A percentile compares a stretch with the other conserved stretches of the same genome.
These are phyloP conservation scores for Trissolcus basalis DNA, from an alignment of 1,140 invertebrate genomes.

Conservation along the genomic window DNA sequence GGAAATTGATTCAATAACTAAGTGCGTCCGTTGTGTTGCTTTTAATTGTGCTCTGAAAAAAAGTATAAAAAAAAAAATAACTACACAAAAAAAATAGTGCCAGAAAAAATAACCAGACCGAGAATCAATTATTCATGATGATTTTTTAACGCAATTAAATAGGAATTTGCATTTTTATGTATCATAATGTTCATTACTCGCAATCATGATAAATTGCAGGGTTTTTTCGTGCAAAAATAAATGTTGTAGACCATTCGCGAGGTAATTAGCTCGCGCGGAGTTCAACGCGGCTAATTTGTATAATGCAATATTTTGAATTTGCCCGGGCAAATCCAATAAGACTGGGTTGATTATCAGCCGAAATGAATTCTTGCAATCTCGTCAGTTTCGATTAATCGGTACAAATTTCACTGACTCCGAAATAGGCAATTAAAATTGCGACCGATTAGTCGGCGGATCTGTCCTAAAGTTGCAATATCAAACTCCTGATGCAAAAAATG, in stretches of 20 bases:
- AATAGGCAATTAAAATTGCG: constrained; percentile 38
- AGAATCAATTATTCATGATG: too few species aligned
- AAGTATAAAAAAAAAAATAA: not conserved
- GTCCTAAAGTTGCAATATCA: too few species aligned
- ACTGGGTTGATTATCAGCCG: constrained; percentile 35
- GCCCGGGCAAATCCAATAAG: constrained; percentile 32
- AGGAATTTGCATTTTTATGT: too few species aligned
- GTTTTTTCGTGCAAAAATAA: constrained; percentile 19
- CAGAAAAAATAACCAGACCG: not conserved
- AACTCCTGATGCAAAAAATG: not conserved
- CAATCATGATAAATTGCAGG: too few species aligned
- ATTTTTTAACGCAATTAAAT: too few species aligned
- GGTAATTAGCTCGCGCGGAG: too few species aligned
- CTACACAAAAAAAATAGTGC: not conserved
- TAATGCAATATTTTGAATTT: constrained; percentile 35
- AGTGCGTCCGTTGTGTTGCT: not conserved
- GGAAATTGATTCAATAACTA: constrained; percentile 35
- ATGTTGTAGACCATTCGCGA: too few species aligned
- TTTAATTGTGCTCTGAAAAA: constrained; percentile 22
- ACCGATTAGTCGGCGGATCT: constrained; percentile 24
- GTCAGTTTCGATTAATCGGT: constrained; percentile 39
- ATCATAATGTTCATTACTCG: too few species aligned
- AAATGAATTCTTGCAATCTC: constrained; percentile 38
- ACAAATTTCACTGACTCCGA: constrained; percentile 10
- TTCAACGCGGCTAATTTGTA: too few species aligned